A percentile compares a stretch with the other conserved stretches of the same genome.
Evolutionary conservation across 2,113 vertebrate species (phyloP).

Genomic region (Nesogale talazaci): DNA sequence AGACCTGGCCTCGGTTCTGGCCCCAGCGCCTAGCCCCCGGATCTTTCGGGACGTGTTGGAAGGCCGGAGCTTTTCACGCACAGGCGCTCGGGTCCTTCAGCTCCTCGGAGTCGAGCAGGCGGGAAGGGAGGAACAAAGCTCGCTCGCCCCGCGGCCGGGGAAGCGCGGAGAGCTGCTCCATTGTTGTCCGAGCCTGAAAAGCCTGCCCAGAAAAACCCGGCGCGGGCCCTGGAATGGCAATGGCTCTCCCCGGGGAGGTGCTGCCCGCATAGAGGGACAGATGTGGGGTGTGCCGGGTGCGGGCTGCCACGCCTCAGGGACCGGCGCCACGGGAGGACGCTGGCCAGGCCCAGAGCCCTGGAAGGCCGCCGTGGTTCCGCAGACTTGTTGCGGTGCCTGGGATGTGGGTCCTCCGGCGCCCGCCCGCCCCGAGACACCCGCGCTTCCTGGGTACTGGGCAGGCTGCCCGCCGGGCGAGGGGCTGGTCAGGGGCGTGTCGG

Average conservation of each 20-base stretch:
- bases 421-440: background rate
- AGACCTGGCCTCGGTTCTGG: background rate
- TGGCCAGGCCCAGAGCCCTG: background rate
- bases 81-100: constrained; percentile 39
- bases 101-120: constrained; percentile 57
- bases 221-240: constrained; percentile 15
- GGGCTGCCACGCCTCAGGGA: background rate
- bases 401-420: background rate
- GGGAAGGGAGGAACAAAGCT: constrained; percentile 79
- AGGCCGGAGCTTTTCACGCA: constrained; percentile 16
- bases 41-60: background rate
- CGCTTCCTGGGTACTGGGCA: background rate
- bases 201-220: background rate
- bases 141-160: constrained; percentile 6
- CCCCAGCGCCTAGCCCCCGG: background rate
- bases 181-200: constrained; percentile 74
- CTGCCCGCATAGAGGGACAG: background rate
- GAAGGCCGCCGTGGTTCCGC: background rate
- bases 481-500: constrained; percentile 71
- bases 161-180: constrained; percentile 65
- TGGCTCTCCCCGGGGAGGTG: background rate
- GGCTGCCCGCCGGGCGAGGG: constrained; percentile 2
- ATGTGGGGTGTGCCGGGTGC: background rate
- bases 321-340: background rate
- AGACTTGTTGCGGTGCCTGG: constrained; percentile 58